Percentiles rank a stretch among this genome's conserved stretches.
phyloP scores from a whole-genome alignment of 2,888 invertebrate species.

The Coremacera marginata region DNA sequence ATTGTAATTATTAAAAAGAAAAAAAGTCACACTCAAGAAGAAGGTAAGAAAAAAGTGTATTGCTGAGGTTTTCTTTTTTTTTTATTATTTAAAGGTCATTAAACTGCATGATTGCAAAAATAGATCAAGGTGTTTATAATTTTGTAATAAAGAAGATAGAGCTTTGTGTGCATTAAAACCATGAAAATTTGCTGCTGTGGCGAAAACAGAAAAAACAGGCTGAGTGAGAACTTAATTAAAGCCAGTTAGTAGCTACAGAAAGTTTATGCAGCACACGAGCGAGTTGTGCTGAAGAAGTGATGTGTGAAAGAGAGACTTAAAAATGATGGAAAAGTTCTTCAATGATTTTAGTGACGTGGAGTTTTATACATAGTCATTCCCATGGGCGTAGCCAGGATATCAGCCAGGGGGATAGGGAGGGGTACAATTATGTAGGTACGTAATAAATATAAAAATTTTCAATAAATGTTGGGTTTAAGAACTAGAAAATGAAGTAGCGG shows the following conservation, averaged over 20 bases:
- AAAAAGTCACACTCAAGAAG: not conserved
- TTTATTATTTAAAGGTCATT: not conserved
- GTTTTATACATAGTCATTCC: too few relatives aligned
- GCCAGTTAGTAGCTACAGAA: too few relatives aligned
- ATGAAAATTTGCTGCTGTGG: not conserved
- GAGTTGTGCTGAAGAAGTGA: not conserved
- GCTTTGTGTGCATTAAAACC: not conserved
- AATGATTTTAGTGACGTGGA: slow-evolving; percentile 13
- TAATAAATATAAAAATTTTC: too few relatives aligned
- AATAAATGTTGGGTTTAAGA: too few relatives aligned
- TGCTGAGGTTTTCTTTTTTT: not conserved
- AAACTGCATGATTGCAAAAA: slow-evolving; percentile 7
- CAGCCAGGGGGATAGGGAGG: too few relatives aligned
- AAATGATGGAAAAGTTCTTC: not conserved
- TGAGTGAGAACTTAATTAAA: too few relatives aligned
- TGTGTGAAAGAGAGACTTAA: not conserved
- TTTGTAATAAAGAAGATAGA: not conserved
- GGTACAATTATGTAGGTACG: too few relatives aligned
- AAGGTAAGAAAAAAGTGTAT: not conserved
- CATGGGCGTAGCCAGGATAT: too few relatives aligned
- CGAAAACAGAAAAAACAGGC: not conserved
- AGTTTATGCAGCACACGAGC: not conserved
- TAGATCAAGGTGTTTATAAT: slow-evolving; percentile 3
- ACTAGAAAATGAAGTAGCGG: too few relatives aligned
- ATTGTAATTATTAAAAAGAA: slow-evolving; percentile 24